Conservation (phyloP, 2,888 invertebrate genomes). For the Drosophila phalerata region DNA sequence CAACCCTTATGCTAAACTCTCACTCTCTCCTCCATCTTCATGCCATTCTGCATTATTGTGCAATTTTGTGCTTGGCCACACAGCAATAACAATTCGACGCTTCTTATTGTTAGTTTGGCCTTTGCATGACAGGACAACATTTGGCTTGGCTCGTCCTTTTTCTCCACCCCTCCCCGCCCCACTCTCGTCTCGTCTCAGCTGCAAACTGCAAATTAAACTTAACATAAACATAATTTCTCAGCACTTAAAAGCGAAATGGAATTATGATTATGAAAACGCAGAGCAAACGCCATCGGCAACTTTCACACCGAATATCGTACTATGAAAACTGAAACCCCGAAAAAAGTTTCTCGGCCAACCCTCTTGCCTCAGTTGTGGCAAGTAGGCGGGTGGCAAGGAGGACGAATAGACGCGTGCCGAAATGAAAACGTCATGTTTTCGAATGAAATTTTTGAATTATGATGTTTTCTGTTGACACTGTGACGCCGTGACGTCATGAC, state of each 20-base stretch:
- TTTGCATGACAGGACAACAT: slow-evolving; percentile 65
- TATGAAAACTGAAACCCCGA: slow-evolving; percentile 39
- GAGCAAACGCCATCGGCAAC: slow-evolving; percentile 42
- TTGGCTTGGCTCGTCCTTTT: slow-evolving; percentile 20
- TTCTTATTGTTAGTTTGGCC: slow-evolving; percentile 27
- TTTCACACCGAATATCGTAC: slow-evolving; percentile 60
- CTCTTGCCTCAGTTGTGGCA: slow-evolving; percentile 24
- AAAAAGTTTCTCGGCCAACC: slow-evolving; percentile 51
- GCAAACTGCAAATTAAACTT: slow-evolving; percentile 72
- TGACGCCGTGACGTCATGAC: slow-evolving; percentile 50
- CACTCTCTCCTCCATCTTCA: slow-evolving; percentile 5
- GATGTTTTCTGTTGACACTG: slow-evolving; percentile 69
- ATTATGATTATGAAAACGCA: slow-evolving; percentile 71
- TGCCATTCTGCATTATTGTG: slow-evolving; percentile 57
- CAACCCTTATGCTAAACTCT: slow-evolving; percentile 40
- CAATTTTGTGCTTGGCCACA: slow-evolving; percentile 68
- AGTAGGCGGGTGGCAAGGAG: background rate
- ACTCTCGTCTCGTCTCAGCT: slow-evolving; percentile 33
- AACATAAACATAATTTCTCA: slow-evolving; percentile 75
- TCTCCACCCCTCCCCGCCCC: background rate
- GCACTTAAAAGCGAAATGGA: slow-evolving; percentile 71
- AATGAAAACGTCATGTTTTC: slow-evolving; percentile 79
- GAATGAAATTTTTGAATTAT: slow-evolving; percentile 82
- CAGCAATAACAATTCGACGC: slow-evolving; percentile 55
- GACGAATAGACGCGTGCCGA: slow-evolving; percentile 63